Evolutionary conservation across 2,888 invertebrate genomes (phyloP).

Genomic region (Petrophora chlorosata): DNA sequence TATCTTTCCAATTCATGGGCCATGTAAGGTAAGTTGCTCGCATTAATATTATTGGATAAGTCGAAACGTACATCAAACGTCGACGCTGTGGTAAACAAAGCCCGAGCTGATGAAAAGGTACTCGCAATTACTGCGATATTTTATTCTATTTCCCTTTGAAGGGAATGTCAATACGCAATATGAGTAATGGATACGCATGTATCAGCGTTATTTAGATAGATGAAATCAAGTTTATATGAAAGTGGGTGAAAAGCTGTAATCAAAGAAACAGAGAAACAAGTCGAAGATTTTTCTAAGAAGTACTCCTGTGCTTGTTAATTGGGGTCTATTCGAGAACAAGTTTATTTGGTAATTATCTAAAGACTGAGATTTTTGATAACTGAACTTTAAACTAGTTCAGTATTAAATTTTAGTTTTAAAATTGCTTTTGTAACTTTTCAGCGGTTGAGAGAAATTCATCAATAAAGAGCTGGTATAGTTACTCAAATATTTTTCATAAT

Average conservation of each 20-base stretch:
- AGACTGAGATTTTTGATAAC: too few relatives aligned
- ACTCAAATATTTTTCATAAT: too few relatives aligned
- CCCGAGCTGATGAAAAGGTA: slow-evolving; percentile 60
- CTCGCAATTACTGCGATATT: slow-evolving; percentile 58
- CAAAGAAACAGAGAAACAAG: not conserved
- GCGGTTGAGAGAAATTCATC: not conserved
- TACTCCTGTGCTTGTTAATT: too few relatives aligned
- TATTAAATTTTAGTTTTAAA: too few relatives aligned
- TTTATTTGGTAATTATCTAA: too few relatives aligned
- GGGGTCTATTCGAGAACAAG: too few relatives aligned
- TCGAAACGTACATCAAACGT: slow-evolving; percentile 71
- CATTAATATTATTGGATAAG: slow-evolving; percentile 81
- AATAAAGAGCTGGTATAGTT: too few relatives aligned
- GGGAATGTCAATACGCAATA: slow-evolving; percentile 30
- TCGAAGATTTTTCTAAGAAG: too few relatives aligned
- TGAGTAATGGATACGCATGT: slow-evolving; percentile 25
- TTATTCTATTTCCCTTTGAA: slow-evolving; percentile 40
- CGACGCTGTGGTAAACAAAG: slow-evolving; percentile 60
- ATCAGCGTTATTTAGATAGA: slow-evolving; percentile 10
- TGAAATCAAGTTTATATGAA: slow-evolving; percentile 16
- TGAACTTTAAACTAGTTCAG: too few relatives aligned
- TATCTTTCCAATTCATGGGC: slow-evolving; percentile 4
- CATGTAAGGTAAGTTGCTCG: slow-evolving; percentile 30
- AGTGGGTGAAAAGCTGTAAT: slow-evolving; percentile 4
- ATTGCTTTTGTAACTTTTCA: not conserved